These are phyloP conservation scores for Drosophila fuyamai DNA, from an alignment of 1,140 invertebrate genomes.

Conservation along the genomic window DNA sequence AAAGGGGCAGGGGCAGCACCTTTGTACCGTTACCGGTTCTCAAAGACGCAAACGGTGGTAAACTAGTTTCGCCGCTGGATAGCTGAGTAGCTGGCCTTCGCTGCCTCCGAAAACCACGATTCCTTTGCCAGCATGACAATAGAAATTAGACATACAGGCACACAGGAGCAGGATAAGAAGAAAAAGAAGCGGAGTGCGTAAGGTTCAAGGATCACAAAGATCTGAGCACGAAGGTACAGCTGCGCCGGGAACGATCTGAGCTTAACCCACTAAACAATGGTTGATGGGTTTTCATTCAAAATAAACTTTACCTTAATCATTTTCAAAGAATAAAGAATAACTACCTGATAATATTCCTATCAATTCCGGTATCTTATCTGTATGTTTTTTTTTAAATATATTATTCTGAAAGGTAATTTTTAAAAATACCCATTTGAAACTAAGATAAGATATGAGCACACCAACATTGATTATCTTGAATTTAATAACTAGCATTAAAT, in stretches of 20 bases:
- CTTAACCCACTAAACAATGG: constrained; percentile 14
- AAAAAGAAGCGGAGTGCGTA: constrained; percentile 9
- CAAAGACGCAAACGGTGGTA: constrained; percentile 52
- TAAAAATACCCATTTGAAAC: too few species aligned
- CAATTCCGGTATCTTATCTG: too few species aligned
- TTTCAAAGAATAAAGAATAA: too few species aligned
- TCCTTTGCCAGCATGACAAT: constrained; percentile 54
- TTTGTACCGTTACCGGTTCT: constrained; percentile 74
- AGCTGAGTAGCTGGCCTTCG: constrained; percentile 52
- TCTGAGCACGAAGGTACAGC: constrained; percentile 40
- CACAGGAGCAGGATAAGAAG: constrained; percentile 1
- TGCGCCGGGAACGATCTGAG: constrained; percentile 21
- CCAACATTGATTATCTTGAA: too few species aligned
- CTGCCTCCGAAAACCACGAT: constrained; percentile 17
- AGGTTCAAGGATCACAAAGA: constrained; percentile 37
- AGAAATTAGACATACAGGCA: constrained; percentile 60
- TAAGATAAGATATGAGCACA: too few species aligned
- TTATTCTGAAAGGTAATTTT: too few species aligned
- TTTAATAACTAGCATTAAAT: too few species aligned
- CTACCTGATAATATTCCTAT: too few species aligned
- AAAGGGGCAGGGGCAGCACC: constrained; percentile 14
- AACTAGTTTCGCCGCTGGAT: constrained; percentile 73
- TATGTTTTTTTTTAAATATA: too few species aligned
- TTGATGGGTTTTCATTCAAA: background rate
- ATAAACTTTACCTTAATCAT: background rate